These are phyloP conservation scores for Falco concolor DNA, from an alignment of 2,797 vertebrate genomes.

Conservation along the genomic window DNA sequence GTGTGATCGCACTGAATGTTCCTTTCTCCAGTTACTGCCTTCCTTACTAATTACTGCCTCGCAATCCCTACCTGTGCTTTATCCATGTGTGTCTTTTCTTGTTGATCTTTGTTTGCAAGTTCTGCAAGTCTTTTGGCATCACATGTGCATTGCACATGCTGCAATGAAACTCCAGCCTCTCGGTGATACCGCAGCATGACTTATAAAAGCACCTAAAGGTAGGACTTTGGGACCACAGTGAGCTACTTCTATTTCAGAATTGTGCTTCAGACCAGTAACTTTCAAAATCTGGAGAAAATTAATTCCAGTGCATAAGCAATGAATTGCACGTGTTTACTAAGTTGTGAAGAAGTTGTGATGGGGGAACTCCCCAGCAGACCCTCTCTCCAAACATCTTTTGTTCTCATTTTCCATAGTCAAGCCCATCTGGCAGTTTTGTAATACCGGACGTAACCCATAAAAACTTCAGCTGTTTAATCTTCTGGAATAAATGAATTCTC, in stretches of 20 bases:
- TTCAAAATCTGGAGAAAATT: neutral
- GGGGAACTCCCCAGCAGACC: neutral
- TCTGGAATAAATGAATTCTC: constrained; percentile 3
- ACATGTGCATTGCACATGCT: neutral
- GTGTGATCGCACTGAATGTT: neutral
- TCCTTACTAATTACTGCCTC: neutral
- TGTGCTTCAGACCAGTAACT: neutral
- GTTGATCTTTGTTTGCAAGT: neutral
- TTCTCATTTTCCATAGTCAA: neutral
- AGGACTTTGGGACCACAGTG: neutral
- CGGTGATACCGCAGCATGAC: neutral
- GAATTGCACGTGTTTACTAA: neutral
- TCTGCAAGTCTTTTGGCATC: neutral
- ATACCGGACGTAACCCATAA: neutral
- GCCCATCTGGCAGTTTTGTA: constrained; percentile 1
- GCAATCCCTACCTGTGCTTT: neutral
- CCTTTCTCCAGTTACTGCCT: neutral
- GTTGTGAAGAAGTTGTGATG: neutral
- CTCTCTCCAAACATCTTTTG: constrained; percentile 15
- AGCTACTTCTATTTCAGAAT: neutral
- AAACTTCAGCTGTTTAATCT: constrained; percentile 25
- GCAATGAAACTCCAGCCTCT: neutral
- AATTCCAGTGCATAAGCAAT: neutral
- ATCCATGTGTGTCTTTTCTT: neutral
- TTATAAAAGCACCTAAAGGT: neutral